These are phyloP conservation scores for Brachyistius frenatus DNA, from an alignment of 2,113 vertebrate species.

Conservation along the genomic window DNA sequence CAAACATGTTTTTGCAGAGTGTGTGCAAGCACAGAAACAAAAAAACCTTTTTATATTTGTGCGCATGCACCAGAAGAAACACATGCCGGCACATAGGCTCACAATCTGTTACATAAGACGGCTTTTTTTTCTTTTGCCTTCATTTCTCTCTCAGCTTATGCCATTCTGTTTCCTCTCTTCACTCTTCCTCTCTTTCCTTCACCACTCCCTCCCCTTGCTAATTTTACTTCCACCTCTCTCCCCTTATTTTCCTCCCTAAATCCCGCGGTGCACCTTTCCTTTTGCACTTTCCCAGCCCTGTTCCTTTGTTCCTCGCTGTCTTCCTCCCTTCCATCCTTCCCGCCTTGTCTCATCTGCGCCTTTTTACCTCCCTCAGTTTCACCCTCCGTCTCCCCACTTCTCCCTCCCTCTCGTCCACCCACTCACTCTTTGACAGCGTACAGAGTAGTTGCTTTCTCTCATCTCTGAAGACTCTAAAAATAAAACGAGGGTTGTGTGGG, in stretches of 20 bases:
- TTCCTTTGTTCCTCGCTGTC: conserved; percentile 27
- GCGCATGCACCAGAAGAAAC: not conserved
- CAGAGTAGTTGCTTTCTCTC: conserved; percentile 71
- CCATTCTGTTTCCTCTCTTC: not conserved
- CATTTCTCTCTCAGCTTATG: conserved; percentile 11
- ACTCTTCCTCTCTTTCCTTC: not conserved
- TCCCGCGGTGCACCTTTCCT: conserved; percentile 46
- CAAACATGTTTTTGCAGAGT: not conserved
- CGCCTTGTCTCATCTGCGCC: conserved; percentile 47
- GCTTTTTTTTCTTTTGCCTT: not conserved
- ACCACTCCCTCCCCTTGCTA: conserved; percentile 18
- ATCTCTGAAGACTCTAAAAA: conserved; percentile 76
- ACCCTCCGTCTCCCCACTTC: conserved; percentile 20
- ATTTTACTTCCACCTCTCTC: conserved; percentile 44
- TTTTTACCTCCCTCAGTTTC: conserved; percentile 44
- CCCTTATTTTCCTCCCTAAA: conserved; percentile 27
- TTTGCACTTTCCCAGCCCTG: not conserved
- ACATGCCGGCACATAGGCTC: conserved; percentile 15
- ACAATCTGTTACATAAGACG: conserved; percentile 49
- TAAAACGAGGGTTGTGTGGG: conserved; percentile 59
- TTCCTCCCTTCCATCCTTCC: conserved; percentile 37
- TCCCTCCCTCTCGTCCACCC: conserved; percentile 50
- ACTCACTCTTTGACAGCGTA: conserved; percentile 71
- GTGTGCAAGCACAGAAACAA: not conserved
- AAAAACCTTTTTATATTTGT: not conserved